Base-by-base conservation (phyloP, 2,797 vertebrate genomes). In the Dallia pectoralis region DNA sequence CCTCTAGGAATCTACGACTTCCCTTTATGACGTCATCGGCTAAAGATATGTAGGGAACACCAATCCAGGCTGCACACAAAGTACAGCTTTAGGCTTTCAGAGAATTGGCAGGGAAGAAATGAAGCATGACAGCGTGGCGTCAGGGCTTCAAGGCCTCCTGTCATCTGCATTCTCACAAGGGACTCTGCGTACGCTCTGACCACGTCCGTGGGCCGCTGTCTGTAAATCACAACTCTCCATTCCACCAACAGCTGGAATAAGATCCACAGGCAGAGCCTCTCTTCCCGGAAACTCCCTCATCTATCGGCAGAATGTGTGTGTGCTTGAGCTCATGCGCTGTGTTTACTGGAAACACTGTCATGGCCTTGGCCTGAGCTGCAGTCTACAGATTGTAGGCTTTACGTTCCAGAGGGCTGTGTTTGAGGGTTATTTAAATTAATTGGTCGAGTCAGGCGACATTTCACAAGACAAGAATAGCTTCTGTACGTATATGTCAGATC, bases 221-320 rank as follows among this genome's bases (percentile, higher is more conserved):
- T 11, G 19, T 59, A 66, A 51, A 70, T 9, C 4, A 16, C 11
- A 79, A 5, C 11, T 1, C 0, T 16, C 9, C 27, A 71, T 15
- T 64, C 73, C 6, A 49, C 64, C 59, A 75, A 33, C 33, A 72
- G 78, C 47, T 78, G 65, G 67, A 56, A 63, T 29, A 29, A n/a
- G 44, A 19, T 19, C 40, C 40, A 44, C 2, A 2, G 22, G 32
- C 30, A 48, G 75, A 78, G 79, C 79, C 7, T 68, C 25, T 65
- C 1, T 75, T 79, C 66, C 74, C 75, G 69, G 72, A 81, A 83
- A 12, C 12, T n/a, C 30, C 40, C 0, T 16, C 51, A 8, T 56
- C 40, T 77, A 78, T 77, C 70, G 59, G 33, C 2, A 2, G 0
- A 33, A 14, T 27, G 22, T 29, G 22, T 29, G 56, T 61, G 56